Base-by-base conservation (phyloP, 2,888 invertebrate species). In the Tiphia femorata region DNA sequence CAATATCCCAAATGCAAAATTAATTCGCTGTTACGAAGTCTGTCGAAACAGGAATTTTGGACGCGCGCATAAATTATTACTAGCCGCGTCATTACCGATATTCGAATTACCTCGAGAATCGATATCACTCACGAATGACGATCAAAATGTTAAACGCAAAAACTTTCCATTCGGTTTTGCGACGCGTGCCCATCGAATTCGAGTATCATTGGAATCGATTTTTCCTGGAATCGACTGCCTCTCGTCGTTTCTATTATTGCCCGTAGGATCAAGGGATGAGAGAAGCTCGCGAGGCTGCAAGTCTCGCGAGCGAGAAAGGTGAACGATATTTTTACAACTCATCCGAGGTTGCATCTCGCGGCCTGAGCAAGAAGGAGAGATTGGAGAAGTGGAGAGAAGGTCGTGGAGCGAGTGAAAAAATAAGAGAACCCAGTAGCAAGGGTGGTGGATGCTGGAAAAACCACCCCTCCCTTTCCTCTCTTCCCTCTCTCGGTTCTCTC, bases 331-430 rank as follows among this genome's bases (percentile, higher is more conserved):
- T 70, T 54, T 51, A 56, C 74, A 65, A 76, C 72, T 79, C 79
- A 79, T 77, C 72, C 67, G 60, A 77, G 65, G 67, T 76, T 72
- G 76, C 74, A 73, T 77, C 70, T 70, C 70, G 67, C 67, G 35
- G 40, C 25, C 6, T 25, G 5, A 49, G 38, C 54, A 25, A 43
- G 54, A 43, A 49, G 54, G 49, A 49, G 47, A 52, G 25, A 43
- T 10, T 8, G 16, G 20, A 35, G 37, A 54, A 47, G 46, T 57
- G 38, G 40, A 58, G 44, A 53, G 55, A 43, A 40, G 30, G 20
- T 35, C 40, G 35, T 30, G 38, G 44, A 48, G 51, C 30, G 58
- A 55, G 42, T 49, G 55, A 41, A 33, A 42, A 48, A 23, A 27
- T 10, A 17, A 21, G 33, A 17, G 58, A 49, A 47, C 10, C 19